These are phyloP conservation scores for Octopus sinensis DNA, from an alignment of 1,140 invertebrate species.

Conservation along the genomic window DNA sequence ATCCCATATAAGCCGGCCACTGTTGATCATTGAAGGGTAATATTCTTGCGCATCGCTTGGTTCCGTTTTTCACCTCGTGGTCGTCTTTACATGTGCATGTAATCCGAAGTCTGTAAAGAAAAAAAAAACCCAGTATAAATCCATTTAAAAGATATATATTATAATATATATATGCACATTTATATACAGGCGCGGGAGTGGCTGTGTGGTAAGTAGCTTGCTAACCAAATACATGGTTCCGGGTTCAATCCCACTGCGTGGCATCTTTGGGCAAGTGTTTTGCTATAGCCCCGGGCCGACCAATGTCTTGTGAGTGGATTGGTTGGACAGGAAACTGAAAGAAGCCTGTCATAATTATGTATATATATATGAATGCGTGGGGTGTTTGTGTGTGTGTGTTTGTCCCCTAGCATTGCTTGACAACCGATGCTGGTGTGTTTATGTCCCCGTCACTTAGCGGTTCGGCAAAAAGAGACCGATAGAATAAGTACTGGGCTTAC, in stretches of 20 bases:
- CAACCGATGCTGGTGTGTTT: too few relatives aligned
- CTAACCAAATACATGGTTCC: neutral
- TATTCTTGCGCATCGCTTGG: constrained; percentile 46
- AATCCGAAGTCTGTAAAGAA: constrained; percentile 46
- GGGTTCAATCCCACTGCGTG: neutral
- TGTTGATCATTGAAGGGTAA: constrained; percentile 55
- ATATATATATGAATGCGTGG: too few relatives aligned
- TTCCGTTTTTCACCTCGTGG: constrained; percentile 25
- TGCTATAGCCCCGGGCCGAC: too few relatives aligned
- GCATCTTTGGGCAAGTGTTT: too few relatives aligned
- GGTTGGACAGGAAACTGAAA: too few relatives aligned
- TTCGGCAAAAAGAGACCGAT: too few relatives aligned
- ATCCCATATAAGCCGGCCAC: constrained; percentile 59
- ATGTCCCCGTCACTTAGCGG: too few relatives aligned
- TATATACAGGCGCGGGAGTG: neutral
- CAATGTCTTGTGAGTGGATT: too few relatives aligned
- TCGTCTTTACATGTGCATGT: constrained; percentile 47
- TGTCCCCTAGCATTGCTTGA: too few relatives aligned
- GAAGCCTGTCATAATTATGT: too few relatives aligned
- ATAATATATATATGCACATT: neutral
- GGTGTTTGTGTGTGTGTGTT: too few relatives aligned
- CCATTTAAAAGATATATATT: neutral
- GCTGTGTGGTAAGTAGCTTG: neutral
- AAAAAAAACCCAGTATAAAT: neutral
- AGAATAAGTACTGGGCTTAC: too few relatives aligned